A percentile compares a stretch with the other conserved stretches of the same genome.
These are phyloP conservation scores for Drosophila affinis DNA, from an alignment of 2,888 invertebrate species.

Conservation along the genomic window DNA sequence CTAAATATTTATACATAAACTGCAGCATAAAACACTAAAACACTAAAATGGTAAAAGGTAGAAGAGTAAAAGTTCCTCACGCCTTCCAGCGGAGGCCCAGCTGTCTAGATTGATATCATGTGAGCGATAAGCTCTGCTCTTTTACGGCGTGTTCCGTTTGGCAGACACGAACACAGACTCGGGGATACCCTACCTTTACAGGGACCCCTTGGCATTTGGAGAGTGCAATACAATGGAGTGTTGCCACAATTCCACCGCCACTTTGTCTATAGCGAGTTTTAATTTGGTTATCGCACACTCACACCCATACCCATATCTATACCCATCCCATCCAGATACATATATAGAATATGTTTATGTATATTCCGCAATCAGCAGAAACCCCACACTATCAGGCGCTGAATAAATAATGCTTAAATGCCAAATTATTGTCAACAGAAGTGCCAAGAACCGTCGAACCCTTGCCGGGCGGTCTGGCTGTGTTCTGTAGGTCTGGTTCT, in stretches of 20 bases:
- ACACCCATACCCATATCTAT: not conserved
- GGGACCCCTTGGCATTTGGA: conserved; percentile 4
- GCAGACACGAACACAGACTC: conserved; percentile 6
- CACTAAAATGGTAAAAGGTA: too few species aligned
- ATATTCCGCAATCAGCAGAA: conserved; percentile 45
- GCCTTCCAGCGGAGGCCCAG: conserved; percentile 1
- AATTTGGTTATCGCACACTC: conserved; percentile 70
- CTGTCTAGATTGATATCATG: conserved; percentile 58
- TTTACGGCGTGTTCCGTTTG: conserved; percentile 41
- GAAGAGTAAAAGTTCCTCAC: conserved; percentile 32
- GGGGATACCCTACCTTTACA: conserved; percentile 4
- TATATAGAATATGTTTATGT: conserved; percentile 32
- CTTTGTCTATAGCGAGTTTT: conserved; percentile 59
- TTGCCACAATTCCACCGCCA: conserved; percentile 46
- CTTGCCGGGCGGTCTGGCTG: conserved; percentile 24
- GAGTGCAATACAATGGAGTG: conserved; percentile 32
- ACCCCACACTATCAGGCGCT: conserved; percentile 60
- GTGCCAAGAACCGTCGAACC: conserved; percentile 47
- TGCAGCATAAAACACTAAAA: conserved; percentile 37
- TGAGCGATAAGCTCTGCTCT: conserved; percentile 59
- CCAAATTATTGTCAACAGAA: conserved; percentile 74
- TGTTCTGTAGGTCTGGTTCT: not conserved
- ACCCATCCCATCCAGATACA: not conserved
- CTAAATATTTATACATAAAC: conserved; percentile 30
- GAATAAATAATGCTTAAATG: conserved; percentile 75